phyloP scores from a whole-genome alignment of 2,888 invertebrate genomes.

The Chrysolina americana region DNA sequence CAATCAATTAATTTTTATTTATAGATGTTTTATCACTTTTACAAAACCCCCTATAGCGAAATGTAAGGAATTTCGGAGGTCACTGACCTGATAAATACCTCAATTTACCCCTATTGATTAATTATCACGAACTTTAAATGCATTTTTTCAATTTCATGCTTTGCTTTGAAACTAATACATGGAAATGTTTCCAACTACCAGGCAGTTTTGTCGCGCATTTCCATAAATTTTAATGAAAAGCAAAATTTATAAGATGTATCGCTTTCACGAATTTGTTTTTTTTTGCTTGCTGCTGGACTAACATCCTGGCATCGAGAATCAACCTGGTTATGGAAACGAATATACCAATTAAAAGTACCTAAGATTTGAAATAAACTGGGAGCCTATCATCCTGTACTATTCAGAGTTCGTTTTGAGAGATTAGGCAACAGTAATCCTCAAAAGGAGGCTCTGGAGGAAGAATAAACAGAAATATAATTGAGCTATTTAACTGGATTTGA shows the following conservation, averaged over 20 bases:
- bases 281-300: not conserved
- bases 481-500: not conserved
- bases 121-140: too few species aligned
- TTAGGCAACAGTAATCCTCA: not conserved
- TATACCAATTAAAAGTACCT: conserved; percentile 1
- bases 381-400: not conserved
- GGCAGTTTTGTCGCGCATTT: not conserved
- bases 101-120: too few species aligned
- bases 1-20: too few species aligned
- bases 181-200: too few species aligned
- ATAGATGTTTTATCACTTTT: too few species aligned
- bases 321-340: not conserved
- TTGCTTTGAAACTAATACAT: too few species aligned
- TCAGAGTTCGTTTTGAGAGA: not conserved
- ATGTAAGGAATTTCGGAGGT: too few species aligned
- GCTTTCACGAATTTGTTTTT: too few species aligned
- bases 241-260: not conserved
- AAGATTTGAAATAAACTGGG: not conserved
- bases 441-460: not conserved
- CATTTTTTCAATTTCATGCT: too few species aligned
- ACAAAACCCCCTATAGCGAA: too few species aligned
- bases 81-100: too few species aligned
- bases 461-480: not conserved
- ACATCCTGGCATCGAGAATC: not conserved
- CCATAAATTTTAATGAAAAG: not conserved